These are phyloP conservation scores for Eugnorisma glareosa DNA, from an alignment of 2,888 invertebrate genomes.

Conservation along the genomic window DNA sequence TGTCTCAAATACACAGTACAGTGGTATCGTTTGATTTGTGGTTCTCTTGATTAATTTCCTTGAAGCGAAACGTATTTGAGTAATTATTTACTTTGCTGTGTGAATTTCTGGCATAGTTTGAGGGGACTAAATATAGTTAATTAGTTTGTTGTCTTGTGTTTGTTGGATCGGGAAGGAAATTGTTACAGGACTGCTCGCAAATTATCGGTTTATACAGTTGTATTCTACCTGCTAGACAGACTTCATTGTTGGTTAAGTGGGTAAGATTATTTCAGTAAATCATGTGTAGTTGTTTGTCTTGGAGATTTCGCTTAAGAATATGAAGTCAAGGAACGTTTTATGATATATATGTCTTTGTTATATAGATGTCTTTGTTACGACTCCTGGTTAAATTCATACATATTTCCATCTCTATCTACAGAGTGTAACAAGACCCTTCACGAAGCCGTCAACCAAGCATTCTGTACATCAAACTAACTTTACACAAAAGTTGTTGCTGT, in stretches of 20 bases:
- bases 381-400: neutral
- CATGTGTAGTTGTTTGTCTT: neutral
- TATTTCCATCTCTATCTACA: neutral
- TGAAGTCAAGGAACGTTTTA: neutral
- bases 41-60: conserved; percentile 63
- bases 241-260: too few relatives aligned
- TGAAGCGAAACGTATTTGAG: conserved; percentile 54
- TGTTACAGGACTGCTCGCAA: conserved; percentile 8
- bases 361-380: too few relatives aligned
- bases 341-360: too few relatives aligned
- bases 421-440: too few relatives aligned
- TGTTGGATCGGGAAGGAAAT: conserved; percentile 15
- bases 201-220: conserved; percentile 5
- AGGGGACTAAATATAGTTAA: conserved; percentile 36
- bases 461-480: too few relatives aligned
- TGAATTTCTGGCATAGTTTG: conserved; percentile 46
- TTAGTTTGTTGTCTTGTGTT: conserved; percentile 50
- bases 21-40: conserved; percentile 65
- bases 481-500: too few relatives aligned
- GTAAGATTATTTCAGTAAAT: neutral
- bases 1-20: conserved; percentile 45
- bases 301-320: neutral
- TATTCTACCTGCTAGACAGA: neutral
- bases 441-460: too few relatives aligned
- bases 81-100: conserved; percentile 57